Evolutionary conservation across 1,140 invertebrate genomes (phyloP), one percentile per base, ranked within the genome.

Genomic region (Drosophila erecta): DNA sequence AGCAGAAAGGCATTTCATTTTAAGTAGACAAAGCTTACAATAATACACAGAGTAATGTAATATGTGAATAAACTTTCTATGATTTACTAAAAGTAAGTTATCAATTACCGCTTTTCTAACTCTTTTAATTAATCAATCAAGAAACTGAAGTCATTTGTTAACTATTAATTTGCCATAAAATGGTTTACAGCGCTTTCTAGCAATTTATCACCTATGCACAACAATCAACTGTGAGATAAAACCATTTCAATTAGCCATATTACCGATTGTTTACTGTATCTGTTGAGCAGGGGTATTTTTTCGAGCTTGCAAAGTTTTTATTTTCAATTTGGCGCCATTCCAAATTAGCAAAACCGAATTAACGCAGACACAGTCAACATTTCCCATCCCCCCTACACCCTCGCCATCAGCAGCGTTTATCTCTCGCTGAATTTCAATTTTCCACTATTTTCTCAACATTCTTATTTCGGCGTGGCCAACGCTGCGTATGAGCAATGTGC

Each of bases 281-380:
- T 55, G 46, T 53, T 60, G 54, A 55, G 14, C 49, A 38, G 50
- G 35, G 27, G 27, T 17, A 47, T 57, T 56, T 43, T 53, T 75
- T 78, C 41, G 35, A 66, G 58, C 64, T 79, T 58, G 61, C 62
- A 79, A 76, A 60, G 72, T 73, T 77, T 89, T 77, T 81, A 57
- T 83, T 79, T 87, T 87, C 59, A 58, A 67, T 64, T 89, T 87
- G 84, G 84, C 84, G 60, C 50, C 67, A 49, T 40, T 70, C 84
- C 84, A 87, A 87, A 87, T 89, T 87, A 89, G 84, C 84, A 70
- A 70, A 89, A 89, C 54, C 67, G 57, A 89, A 73, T 83, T 79
- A 71, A 74, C 77, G 49, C 54, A 81, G 66, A 58, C 57, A 56
- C 61, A 59, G 60, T 69, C 74, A 38, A 65, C 33, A 62, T 50